Conservation (phyloP, 2,797 vertebrate genomes). For the Hemitrygon akajei region DNA sequence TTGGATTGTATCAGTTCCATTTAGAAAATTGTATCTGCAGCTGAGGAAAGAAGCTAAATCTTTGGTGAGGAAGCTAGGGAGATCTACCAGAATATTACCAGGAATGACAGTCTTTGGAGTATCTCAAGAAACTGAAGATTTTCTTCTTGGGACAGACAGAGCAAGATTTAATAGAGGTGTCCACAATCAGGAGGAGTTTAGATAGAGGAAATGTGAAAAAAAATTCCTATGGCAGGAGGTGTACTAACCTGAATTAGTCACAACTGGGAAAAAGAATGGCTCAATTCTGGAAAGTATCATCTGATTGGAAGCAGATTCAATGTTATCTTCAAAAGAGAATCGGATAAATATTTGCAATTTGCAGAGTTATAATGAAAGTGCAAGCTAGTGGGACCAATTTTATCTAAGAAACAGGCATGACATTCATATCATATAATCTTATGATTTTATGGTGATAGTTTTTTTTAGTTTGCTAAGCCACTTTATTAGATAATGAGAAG, state of each 20-base stretch:
- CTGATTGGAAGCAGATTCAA: not conserved
- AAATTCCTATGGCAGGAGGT: not conserved
- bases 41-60: not conserved
- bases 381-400: not conserved
- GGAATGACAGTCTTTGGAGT: not conserved
- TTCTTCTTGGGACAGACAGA: not conserved
- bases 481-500: not conserved
- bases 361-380: not conserved
- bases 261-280: not conserved
- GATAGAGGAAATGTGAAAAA: not conserved
- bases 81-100: not conserved
- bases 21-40: not conserved
- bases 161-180: not conserved
- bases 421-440: too few species aligned
- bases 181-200: not conserved
- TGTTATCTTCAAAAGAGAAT: not conserved
- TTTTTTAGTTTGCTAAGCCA: not conserved
- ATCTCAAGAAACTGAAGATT: not conserved
- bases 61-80: not conserved
- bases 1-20: not conserved
- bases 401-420: too few species aligned
- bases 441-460: not conserved
- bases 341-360: not conserved
- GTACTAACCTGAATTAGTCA: not conserved
- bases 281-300: not conserved